phyloP scores from a whole-genome alignment of 1,140 invertebrate genomes.

The Caenorhabditis remanei region DNA sequence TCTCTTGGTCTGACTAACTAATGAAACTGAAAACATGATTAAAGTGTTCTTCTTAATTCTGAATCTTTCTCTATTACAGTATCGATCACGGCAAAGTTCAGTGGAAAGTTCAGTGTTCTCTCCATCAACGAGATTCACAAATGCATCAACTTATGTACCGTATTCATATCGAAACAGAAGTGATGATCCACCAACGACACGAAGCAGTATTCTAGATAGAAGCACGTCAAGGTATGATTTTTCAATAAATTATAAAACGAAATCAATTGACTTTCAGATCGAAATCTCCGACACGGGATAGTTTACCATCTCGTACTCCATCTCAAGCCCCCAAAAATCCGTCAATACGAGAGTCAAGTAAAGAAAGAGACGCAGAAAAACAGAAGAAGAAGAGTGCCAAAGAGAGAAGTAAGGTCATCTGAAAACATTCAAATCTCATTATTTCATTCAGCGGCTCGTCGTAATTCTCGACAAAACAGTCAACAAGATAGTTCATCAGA shows the following conservation, averaged over 20 bases:
- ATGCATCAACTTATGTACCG: conserved; percentile 28
- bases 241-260: background rate
- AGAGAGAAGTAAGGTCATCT: conserved; percentile 55
- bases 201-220: conserved; percentile 31
- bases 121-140: conserved; percentile 11
- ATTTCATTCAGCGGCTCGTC: conserved; percentile 49
- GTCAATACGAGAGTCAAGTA: conserved; percentile 50
- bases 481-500: conserved; percentile 60
- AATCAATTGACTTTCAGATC: background rate
- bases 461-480: conserved; percentile 57
- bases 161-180: conserved; percentile 29
- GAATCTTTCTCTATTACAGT: background rate
- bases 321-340: conserved; percentile 49
- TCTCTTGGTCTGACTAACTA: no score
- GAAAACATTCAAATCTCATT: background rate
- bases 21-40: background rate
- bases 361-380: conserved; percentile 54
- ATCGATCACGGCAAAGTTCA: conserved; percentile 50
- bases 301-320: conserved; percentile 40
- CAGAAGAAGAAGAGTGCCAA: conserved; percentile 26
- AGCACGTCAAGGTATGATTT: background rate
- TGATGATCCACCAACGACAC: conserved; percentile 48
- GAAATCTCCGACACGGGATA: conserved; percentile 52
- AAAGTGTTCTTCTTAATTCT: background rate
- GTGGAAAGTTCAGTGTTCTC: conserved; percentile 50